Evolutionary conservation across 2,113 vertebrate genomes (phyloP).

Genomic region (Myrmecophaga tridactyla): DNA sequence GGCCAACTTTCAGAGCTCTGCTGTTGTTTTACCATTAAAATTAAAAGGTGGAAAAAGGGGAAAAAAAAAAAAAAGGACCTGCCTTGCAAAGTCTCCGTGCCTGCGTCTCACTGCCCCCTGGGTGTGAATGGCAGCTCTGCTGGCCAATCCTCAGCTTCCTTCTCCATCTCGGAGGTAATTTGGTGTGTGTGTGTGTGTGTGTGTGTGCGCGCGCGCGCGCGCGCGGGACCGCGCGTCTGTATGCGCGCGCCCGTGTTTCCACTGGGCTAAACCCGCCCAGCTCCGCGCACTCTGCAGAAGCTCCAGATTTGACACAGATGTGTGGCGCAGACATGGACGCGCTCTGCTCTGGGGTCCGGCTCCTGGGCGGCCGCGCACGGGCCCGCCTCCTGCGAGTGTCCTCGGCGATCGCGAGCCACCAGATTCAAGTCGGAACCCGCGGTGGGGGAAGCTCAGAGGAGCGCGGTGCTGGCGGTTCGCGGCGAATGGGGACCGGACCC

Average conservation of each 20-base stretch:
- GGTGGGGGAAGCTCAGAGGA: constrained; percentile 25
- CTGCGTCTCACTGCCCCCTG: constrained; percentile 70
- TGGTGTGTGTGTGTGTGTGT: constrained; percentile 20
- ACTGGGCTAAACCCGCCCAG: not conserved
- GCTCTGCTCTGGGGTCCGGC: not conserved
- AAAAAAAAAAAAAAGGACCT: constrained; percentile 59
- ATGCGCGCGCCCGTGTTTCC: constrained; percentile 62
- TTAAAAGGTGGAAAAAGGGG: not conserved
- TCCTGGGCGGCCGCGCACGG: not conserved
- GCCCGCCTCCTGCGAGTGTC: not conserved
- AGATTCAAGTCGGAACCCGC: constrained; percentile 60
- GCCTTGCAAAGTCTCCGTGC: constrained; percentile 59
- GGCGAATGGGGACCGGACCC: not conserved
- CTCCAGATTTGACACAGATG: constrained; percentile 36
- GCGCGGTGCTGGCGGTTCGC: not conserved
- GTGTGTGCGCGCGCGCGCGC: not conserved
- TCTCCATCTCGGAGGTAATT: constrained; percentile 69
- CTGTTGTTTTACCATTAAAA: constrained; percentile 60
- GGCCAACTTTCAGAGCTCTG: constrained; percentile 75
- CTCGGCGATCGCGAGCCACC: constrained; percentile 39
- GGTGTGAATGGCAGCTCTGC: constrained; percentile 73
- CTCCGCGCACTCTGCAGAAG: not conserved
- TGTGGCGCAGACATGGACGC: not conserved
- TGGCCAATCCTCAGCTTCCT: constrained; percentile 69
- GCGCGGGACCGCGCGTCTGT: constrained; percentile 58